Evolutionary conservation across 2,113 vertebrate species (phyloP), one percentile per base, ranked within the genome.

Genomic region (Ardeotis arabs): DNA sequence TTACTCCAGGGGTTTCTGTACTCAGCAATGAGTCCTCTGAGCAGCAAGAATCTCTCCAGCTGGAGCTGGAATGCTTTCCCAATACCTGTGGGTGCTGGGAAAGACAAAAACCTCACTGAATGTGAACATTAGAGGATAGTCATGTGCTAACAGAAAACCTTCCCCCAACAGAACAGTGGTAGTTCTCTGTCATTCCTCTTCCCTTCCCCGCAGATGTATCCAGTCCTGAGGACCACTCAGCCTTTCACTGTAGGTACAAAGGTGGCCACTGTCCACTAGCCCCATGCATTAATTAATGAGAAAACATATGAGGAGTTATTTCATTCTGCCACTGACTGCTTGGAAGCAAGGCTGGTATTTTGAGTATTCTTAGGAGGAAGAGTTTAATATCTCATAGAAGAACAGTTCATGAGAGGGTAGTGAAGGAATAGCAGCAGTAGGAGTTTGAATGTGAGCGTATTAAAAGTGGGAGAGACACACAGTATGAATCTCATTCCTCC

Each of bases 171-270:
- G 53, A 28, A 45, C 58, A 39, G 13, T 20, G 52, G 18, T 23
- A 50, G 33, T 58, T 81, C 39, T 63, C 49, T 60, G 29, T 55
- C 52, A n/a, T 14, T 33, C 10, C 44, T 68, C 24, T 78, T 68
- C 11, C 17, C 41, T 70, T 72, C 28, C 23, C 31, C 0, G 0
- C 22, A 49, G 44, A n/a, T 1, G 1, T 39, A 16, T 12, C 23
- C 27, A 63, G 39, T 63, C 53, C 49, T 37, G 66, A 85, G 55
- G 64, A 37, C 20, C 31, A 7, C 39, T 69, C n/a, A 37, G 9
- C 17, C 41, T 74, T 69, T 75, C 21, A 8, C 12, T 55, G 68
- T 5, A 28, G 12, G 15, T 75, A 19, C 8, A 11, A 53, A 55
- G n/a, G 29, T 84, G 75, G 21, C 24, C 56, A 41, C 52, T 53